Conservation (phyloP, 1,140 invertebrate species). For the Ceratosolen fusciceps region DNA sequence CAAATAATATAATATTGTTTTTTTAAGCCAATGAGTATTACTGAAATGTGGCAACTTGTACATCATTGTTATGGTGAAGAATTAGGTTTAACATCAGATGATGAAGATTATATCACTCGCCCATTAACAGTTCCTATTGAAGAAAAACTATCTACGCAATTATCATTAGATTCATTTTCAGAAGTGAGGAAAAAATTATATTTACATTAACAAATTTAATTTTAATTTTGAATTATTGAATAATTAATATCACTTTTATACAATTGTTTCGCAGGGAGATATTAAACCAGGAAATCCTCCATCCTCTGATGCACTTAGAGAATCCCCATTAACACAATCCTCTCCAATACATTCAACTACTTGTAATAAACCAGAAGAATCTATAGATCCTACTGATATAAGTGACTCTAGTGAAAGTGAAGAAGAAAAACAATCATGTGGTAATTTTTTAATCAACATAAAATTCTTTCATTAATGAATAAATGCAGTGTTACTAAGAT, state of each 20-base stretch:
- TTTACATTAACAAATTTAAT: background rate
- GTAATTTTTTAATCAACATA: constrained; percentile 51
- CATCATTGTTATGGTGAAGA: constrained; percentile 94
- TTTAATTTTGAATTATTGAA: background rate
- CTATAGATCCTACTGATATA: constrained; percentile 78
- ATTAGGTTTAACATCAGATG: constrained; percentile 91
- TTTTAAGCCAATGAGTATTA: constrained; percentile 81
- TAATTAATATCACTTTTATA: background rate
- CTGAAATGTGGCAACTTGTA: constrained; percentile 91
- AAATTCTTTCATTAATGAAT: background rate
- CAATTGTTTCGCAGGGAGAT: constrained; percentile 47
- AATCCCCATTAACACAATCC: constrained; percentile 51
- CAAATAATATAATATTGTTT: constrained; percentile 22
- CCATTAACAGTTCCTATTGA: constrained; percentile 71
- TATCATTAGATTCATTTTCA: constrained; percentile 74
- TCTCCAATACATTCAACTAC: constrained; percentile 39
- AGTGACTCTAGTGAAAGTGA: constrained; percentile 89
- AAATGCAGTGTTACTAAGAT: too few species aligned
- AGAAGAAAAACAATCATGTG: constrained; percentile 73
- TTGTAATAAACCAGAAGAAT: constrained; percentile 54
- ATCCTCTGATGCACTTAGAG: constrained; percentile 48
- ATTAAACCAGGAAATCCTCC: constrained; percentile 53
- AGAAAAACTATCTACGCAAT: constrained; percentile 70
- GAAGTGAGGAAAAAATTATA: constrained; percentile 65
- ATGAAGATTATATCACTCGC: constrained; percentile 85